phyloP scores from a whole-genome alignment of 1,140 invertebrate species.

The Leptinotarsa undecemlineata region DNA sequence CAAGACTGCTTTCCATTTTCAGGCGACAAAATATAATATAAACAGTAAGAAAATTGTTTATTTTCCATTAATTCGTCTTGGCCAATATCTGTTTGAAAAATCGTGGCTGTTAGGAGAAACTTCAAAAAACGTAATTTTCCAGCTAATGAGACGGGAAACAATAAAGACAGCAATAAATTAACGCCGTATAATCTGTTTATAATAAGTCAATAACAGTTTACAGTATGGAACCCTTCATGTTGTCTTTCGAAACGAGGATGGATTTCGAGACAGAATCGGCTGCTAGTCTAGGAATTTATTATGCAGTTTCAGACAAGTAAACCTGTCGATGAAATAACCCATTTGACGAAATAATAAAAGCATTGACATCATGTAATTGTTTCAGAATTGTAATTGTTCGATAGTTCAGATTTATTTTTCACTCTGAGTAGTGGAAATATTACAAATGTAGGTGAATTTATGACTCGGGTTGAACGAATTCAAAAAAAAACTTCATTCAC shows the following conservation, averaged over 20 bases:
- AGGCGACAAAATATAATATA: constrained; percentile 17
- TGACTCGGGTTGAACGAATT: no score
- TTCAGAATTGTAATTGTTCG: not conserved
- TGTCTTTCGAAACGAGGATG: constrained; percentile 30
- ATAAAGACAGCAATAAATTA: constrained; percentile 50
- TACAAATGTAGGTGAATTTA: no score
- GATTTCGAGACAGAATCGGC: constrained; percentile 25
- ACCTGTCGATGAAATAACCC: no score
- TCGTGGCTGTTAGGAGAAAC: constrained; percentile 19
- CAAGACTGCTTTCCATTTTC: not conserved
- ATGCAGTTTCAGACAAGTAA: no score
- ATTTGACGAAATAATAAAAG: no score
- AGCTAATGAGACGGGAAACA: constrained; percentile 42
- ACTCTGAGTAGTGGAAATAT: no score
- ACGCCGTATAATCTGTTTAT: constrained; percentile 48
- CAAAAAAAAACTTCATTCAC: no score
- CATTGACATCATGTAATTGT: no score
- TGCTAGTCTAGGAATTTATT: not conserved
- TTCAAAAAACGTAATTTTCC: constrained; percentile 30
- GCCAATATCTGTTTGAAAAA: constrained; percentile 17
- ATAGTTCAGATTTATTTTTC: not conserved
- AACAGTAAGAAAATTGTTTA: constrained; percentile 13
- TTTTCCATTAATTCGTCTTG: constrained; percentile 13
- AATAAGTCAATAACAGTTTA: constrained; percentile 49
- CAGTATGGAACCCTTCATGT: constrained; percentile 44